These are phyloP conservation scores for Sycophila sp. DNA, from an alignment of 1,140 invertebrate genomes.

Conservation along the genomic window DNA sequence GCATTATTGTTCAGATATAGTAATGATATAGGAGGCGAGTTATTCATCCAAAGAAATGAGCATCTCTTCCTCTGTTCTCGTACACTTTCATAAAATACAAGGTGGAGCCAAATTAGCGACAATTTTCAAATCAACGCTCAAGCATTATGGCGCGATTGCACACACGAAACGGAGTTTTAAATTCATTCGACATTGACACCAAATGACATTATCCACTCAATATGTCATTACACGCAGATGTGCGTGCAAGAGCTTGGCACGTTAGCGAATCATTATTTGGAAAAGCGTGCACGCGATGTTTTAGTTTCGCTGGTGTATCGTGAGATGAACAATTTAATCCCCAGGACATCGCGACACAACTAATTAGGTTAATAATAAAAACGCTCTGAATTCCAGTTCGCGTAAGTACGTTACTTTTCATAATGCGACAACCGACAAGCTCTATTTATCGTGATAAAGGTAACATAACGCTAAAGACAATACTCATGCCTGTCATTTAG, in stretches of 20 bases:
- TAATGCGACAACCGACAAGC: too few species aligned
- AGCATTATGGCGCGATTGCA: neutral
- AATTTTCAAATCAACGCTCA: neutral
- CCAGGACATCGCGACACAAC: neutral
- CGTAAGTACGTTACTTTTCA: too few species aligned
- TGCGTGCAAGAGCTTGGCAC: neutral
- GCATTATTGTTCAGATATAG: too few species aligned
- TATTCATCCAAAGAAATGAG: neutral
- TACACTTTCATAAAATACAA: too few species aligned
- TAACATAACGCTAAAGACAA: too few species aligned
- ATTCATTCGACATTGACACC: neutral
- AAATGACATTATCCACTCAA: neutral
- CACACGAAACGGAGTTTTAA: neutral
- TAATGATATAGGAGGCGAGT: too few species aligned
- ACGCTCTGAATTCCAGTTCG: too few species aligned
- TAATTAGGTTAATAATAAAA: slow-evolving; percentile 1
- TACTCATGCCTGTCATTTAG: too few species aligned
- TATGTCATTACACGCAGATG: neutral
- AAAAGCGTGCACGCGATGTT: neutral
- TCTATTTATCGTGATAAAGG: too few species aligned
- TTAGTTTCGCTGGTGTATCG: neutral
- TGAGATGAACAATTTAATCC: neutral
- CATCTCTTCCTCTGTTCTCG: neutral
- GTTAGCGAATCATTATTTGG: neutral
- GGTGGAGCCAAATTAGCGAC: neutral